phyloP scores from a whole-genome alignment of 2,113 vertebrate genomes.

The Equus przewalskii region DNA sequence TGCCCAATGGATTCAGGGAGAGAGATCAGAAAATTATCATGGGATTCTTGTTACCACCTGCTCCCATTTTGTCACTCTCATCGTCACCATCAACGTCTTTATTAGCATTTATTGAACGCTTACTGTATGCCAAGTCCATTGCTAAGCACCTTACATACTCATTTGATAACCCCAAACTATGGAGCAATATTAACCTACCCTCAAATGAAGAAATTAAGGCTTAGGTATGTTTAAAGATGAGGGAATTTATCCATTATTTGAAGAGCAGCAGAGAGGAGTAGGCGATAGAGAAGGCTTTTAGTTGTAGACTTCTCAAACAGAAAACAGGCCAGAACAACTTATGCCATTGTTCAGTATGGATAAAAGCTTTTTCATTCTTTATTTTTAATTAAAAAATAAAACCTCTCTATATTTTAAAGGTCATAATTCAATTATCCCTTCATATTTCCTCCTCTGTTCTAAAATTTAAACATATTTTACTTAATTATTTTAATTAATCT shows the following conservation, averaged over 20 bases:
- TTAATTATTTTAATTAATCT: not conserved
- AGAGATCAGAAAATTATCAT: not conserved
- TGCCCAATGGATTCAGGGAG: not conserved
- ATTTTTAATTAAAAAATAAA: not conserved
- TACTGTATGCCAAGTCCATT: not conserved
- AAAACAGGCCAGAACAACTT: not conserved
- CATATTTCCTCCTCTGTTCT: not conserved
- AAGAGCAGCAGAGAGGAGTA: not conserved
- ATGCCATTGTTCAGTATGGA: not conserved
- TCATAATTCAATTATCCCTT: not conserved
- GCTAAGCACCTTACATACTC: not conserved
- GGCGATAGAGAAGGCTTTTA: not conserved
- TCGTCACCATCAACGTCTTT: not conserved
- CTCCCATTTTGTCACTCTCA: not conserved
- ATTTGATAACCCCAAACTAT: not conserved
- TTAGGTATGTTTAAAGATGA: not conserved
- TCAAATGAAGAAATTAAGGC: not conserved
- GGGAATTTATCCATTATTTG: not conserved
- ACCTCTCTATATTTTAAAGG: not conserved
- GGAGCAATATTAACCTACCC: not conserved
- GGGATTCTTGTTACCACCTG: not conserved
- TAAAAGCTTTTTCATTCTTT: not conserved
- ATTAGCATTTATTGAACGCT: not conserved
- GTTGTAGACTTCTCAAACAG: not conserved
- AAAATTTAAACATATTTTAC: not conserved